Evolutionary conservation across 53 echinoderm and acorn worm genomes (phyloP).

Genomic region (Echinarachnius parma): DNA sequence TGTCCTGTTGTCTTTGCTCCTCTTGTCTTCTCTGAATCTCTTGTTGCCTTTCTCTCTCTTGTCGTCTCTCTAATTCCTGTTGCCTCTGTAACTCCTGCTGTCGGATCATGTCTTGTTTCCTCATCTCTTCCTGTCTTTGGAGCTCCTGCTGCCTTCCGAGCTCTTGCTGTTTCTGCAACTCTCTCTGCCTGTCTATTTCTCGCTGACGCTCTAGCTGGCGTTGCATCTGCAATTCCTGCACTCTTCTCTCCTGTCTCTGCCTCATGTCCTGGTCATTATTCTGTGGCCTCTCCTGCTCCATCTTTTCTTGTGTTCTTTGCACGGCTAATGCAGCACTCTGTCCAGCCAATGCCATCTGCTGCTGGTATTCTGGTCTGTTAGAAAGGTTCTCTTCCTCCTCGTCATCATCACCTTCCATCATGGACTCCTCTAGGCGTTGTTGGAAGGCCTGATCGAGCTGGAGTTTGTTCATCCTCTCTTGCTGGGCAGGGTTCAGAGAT

Average conservation of each 20-base stretch:
- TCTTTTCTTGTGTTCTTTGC: constrained; percentile 28
- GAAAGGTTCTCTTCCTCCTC: constrained; percentile 46
- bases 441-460: constrained; percentile 84
- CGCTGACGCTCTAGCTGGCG: constrained; percentile 44
- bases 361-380: constrained; percentile 18
- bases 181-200: constrained; percentile 40
- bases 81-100: constrained; percentile 69
- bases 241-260: constrained; percentile 48
- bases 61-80: constrained; percentile 62
- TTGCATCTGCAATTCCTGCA: constrained; percentile 61
- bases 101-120: constrained; percentile 62
- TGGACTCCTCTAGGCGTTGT: constrained; percentile 75
- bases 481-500: constrained; percentile 60
- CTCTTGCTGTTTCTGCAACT: constrained; percentile 49
- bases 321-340: constrained; percentile 32
- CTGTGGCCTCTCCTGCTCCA: constrained; percentile 42
- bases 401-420: constrained; percentile 53
- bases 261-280: constrained; percentile 41
- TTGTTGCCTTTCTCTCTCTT: constrained; percentile 45
- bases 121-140: constrained; percentile 49
- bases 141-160: constrained; percentile 48
- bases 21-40: constrained; percentile 25
- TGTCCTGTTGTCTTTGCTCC: constrained; percentile 27
- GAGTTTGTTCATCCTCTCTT: constrained; percentile 78
- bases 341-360: constrained; percentile 26